Percentiles rank a stretch among this genome's conserved stretches.
Evolutionary conservation across 2,888 invertebrate genomes (phyloP).

Genomic region (Drosophila kambysellisi): DNA sequence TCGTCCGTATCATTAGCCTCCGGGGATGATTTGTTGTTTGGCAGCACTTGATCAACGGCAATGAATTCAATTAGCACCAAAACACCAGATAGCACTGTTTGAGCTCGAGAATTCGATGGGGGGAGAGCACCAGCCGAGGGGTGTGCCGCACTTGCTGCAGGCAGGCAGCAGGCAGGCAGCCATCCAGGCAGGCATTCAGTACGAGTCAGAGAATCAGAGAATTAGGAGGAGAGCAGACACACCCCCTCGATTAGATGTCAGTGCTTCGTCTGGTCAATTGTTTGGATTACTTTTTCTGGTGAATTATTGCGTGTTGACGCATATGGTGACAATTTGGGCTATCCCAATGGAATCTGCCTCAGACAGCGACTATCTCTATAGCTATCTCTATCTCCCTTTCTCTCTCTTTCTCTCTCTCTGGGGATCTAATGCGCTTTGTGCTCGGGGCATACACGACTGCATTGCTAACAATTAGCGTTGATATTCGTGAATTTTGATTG

Average conservation of each 20-base stretch:
- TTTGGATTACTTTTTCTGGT: slow-evolving; percentile 85
- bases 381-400: slow-evolving; percentile 16
- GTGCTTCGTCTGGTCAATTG: slow-evolving; percentile 83
- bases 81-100: slow-evolving; percentile 61
- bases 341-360: slow-evolving; percentile 30
- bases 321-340: slow-evolving; percentile 85
- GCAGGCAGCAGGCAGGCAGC: slow-evolving; percentile 15
- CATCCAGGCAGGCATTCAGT: slow-evolving; percentile 13
- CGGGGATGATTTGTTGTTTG: slow-evolving; percentile 80
- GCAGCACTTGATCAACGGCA: slow-evolving; percentile 82
- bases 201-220: slow-evolving; percentile 3
- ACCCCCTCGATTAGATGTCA: slow-evolving; percentile 77
- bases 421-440: slow-evolving; percentile 67
- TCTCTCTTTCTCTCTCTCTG: slow-evolving; percentile 19
- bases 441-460: slow-evolving; percentile 35
- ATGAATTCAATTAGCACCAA: slow-evolving; percentile 82
- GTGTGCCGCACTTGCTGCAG: slow-evolving; percentile 58
- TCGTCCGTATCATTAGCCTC: slow-evolving; percentile 78
- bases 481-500: slow-evolving; percentile 80
- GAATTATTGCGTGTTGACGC: slow-evolving; percentile 86
- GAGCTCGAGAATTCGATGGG: slow-evolving; percentile 4
- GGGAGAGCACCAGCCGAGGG: slow-evolving; percentile 5
- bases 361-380: not conserved
- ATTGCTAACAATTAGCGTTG: slow-evolving; percentile 76
- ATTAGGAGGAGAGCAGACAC: slow-evolving; percentile 51